These are phyloP conservation scores for Ceyx melanurus DNA, from an alignment of 2,113 vertebrate genomes.

Conservation along the genomic window DNA sequence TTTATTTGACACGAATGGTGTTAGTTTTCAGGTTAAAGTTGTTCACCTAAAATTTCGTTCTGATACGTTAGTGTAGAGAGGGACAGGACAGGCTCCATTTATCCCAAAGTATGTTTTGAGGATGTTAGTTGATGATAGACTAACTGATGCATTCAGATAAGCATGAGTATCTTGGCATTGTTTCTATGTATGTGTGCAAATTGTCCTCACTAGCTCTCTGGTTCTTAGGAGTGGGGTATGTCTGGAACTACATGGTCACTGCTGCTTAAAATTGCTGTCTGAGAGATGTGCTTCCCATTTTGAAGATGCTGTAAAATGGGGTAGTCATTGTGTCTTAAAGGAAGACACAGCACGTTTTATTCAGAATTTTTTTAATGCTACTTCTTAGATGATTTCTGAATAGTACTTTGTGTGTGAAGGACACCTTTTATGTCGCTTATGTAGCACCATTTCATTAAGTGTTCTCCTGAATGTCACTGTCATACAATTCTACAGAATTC, in stretches of 20 bases:
- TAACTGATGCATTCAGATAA: not conserved
- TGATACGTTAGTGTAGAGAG: not conserved
- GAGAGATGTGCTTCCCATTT: not conserved
- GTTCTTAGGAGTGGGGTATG: not conserved
- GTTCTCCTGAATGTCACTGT: not conserved
- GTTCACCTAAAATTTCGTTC: not conserved
- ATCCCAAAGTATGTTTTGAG: not conserved
- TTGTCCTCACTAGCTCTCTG: not conserved
- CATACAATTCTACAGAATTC: not conserved
- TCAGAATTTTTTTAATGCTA: not conserved
- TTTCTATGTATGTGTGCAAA: not conserved
- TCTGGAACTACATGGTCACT: not conserved
- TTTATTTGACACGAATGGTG: not conserved
- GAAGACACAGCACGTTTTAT: not conserved
- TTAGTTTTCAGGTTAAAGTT: not conserved
- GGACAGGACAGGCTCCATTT: not conserved
- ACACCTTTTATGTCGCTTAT: not conserved
- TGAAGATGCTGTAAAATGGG: not conserved
- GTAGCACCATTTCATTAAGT: not conserved
- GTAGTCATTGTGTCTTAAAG: not conserved
- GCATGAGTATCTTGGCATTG: not conserved
- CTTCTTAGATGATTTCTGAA: not conserved
- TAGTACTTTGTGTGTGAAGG: not conserved
- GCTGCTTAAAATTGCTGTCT: not conserved
- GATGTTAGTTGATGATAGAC: not conserved